phyloP scores from a whole-genome alignment of 2,113 vertebrate genomes.

The Plectropomus leopardus region DNA sequence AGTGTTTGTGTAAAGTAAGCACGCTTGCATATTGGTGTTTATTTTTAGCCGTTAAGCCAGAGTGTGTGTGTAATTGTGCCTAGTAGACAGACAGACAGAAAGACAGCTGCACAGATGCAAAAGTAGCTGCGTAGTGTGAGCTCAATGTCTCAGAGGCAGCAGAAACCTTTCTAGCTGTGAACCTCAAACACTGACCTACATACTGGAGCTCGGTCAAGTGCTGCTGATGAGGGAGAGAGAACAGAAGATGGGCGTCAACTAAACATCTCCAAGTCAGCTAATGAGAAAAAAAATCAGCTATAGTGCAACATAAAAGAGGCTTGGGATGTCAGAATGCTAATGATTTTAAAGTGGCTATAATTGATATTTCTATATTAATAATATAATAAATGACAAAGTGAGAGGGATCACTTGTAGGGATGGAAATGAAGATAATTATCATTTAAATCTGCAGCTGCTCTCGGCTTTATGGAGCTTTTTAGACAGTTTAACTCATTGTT shows the following conservation, averaged over 20 bases:
- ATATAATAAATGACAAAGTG: neutral
- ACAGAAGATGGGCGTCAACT: neutral
- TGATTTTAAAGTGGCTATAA: neutral
- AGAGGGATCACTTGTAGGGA: neutral
- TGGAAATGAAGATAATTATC: neutral
- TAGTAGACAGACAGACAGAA: conserved; percentile 9
- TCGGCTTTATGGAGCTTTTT: neutral
- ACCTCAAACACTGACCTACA: conserved; percentile 60
- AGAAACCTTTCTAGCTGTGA: conserved; percentile 46
- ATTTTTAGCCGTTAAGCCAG: conserved; percentile 53
- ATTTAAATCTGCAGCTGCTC: neutral
- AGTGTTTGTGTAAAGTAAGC: conserved; percentile 34
- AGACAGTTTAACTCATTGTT: neutral
- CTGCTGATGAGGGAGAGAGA: conserved; percentile 37
- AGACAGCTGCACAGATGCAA: conserved; percentile 35
- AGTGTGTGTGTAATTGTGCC: conserved; percentile 42
- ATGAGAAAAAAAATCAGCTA: neutral
- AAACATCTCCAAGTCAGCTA: neutral
- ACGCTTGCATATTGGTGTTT: conserved; percentile 12
- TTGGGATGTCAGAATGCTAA: neutral
- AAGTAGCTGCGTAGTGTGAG: conserved; percentile 20
- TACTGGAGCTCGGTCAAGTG: conserved; percentile 46
- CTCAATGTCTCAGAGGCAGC: conserved; percentile 45
- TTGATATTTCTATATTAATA: neutral
- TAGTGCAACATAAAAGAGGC: neutral